phyloP scores from a whole-genome alignment of 2,888 invertebrate genomes.

The Rhopalosiphum nymphaeae region DNA sequence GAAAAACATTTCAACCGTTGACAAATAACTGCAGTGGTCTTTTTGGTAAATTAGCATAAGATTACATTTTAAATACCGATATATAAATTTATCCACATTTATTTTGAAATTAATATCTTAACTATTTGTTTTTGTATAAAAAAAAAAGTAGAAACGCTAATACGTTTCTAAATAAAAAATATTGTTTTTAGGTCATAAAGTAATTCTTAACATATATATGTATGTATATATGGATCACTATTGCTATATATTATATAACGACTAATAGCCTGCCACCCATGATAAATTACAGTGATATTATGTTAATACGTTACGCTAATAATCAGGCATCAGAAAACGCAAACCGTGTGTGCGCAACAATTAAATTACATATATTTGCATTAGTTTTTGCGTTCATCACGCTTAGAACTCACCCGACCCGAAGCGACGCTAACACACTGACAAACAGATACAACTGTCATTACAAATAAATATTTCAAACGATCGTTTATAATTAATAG shows the following conservation, averaged over 20 bases:
- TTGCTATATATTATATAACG: neutral
- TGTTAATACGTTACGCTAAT: neutral
- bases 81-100: neutral
- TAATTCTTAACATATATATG: too few relatives aligned
- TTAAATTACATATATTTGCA: neutral
- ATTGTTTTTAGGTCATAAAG: neutral
- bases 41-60: neutral
- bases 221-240: too few relatives aligned
- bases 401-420: too few relatives aligned
- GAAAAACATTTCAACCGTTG: neutral
- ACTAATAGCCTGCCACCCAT: too few relatives aligned
- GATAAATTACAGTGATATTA: constrained; percentile 22
- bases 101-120: constrained; percentile 9
- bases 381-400: neutral
- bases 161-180: neutral
- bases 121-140: neutral
- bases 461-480: neutral
- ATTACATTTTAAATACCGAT: neutral
- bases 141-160: neutral
- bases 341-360: neutral
- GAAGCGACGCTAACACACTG: neutral
- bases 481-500: neutral
- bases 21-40: neutral
- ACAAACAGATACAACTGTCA: neutral
- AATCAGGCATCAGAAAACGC: neutral